Base-by-base conservation (phyloP, 2,888 invertebrate species). In the Ctena decussata region DNA sequence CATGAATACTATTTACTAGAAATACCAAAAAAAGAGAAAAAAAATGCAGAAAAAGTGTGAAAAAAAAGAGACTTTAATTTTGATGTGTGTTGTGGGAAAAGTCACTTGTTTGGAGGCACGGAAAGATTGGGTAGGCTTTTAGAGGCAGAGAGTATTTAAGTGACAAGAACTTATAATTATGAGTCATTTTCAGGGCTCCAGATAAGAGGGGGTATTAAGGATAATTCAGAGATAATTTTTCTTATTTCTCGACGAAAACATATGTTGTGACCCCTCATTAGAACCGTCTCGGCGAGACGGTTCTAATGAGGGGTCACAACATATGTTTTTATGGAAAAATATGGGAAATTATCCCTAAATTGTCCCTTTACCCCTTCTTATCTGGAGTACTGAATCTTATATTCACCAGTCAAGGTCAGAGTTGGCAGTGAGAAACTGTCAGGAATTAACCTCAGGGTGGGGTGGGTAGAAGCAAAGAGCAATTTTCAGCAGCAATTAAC, bases 401-500 rank as follows among this genome's bases (percentile, higher is more conserved):
- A 65, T 65, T 65, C 65, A 65, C 65, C 65, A 65, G 65, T 32
- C 35, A 32, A 35, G 35, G 65, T 3, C 21, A 3, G 24, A 3
- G 21, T 53, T 53, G 65, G 65, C 65, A 35, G 65, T 11, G 12
- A 11, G 18, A 11, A n/a, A 21, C 35, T 35, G 65, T 60, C 60
- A 30, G 6, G 18, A 46, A 46, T 15, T 15, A 46, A 46, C 46
- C 46, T 53, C 46, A 46, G 37, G n/a, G 57, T 18, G 27, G 24
- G n/a, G n/a, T 53, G 41, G 69, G 85, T 85, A 85, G 85, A 69
- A 57, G 85, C 78, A 73, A 44, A 85, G 79, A 79, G 85, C 85
- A 85, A 53, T 85, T 81, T 85, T 85, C 85, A 85, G 57, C 85
- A 85, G 85, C 85, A 85, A 82, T 71, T 49, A 70, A 74, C 39